A percentile compares a stretch with the other conserved stretches of the same genome.
phyloP scores from a whole-genome alignment of 2,888 invertebrate species.

The Amblyjoppa fuscipennis region DNA sequence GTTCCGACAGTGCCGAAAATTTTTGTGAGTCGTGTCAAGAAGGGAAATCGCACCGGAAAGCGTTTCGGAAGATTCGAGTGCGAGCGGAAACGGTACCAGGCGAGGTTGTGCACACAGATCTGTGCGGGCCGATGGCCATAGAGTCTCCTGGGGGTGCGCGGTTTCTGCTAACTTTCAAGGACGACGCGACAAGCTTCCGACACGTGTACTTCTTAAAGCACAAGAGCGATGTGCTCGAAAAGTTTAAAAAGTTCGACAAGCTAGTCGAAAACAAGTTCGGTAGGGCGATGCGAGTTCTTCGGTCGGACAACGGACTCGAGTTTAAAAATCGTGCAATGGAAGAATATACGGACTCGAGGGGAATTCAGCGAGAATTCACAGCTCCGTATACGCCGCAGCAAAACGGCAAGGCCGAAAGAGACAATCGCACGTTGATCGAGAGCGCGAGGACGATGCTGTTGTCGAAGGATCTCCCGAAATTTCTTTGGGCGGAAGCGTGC shows the following conservation, averaged over 20 bases:
- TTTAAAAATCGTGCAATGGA: conserved; percentile 44
- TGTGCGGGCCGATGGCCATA: conserved; percentile 64
- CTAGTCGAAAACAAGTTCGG: neutral
- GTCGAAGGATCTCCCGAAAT: conserved; percentile 51
- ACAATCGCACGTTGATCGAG: conserved; percentile 69
- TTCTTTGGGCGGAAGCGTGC: conserved; percentile 55
- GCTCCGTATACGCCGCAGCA: conserved; percentile 69
- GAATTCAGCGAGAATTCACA: conserved; percentile 59
- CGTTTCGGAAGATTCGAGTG: conserved; percentile 35
- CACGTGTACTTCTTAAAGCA: conserved; percentile 58
- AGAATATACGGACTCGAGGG: conserved; percentile 37
- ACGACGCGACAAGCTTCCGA: conserved; percentile 63
- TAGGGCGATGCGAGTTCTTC: conserved; percentile 12
- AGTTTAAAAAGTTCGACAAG: conserved; percentile 25
- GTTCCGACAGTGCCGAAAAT: conserved; percentile 20
- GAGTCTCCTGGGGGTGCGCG: conserved; percentile 54
- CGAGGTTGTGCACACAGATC: conserved; percentile 62
- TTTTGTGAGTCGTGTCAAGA: conserved; percentile 61
- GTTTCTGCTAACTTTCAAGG: conserved; percentile 66
- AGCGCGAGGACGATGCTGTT: conserved; percentile 68
- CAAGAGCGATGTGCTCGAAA: conserved; percentile 60
- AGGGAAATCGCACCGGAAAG: conserved; percentile 59
- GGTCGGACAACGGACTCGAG: conserved; percentile 43
- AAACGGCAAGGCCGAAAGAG: conserved; percentile 69
- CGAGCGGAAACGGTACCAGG: conserved; percentile 46